Percentiles rank a stretch among this genome's conserved stretches.
Evolutionary conservation across 2,888 invertebrate genomes (phyloP).

Genomic region (Hirtodrosophila histrioides): DNA sequence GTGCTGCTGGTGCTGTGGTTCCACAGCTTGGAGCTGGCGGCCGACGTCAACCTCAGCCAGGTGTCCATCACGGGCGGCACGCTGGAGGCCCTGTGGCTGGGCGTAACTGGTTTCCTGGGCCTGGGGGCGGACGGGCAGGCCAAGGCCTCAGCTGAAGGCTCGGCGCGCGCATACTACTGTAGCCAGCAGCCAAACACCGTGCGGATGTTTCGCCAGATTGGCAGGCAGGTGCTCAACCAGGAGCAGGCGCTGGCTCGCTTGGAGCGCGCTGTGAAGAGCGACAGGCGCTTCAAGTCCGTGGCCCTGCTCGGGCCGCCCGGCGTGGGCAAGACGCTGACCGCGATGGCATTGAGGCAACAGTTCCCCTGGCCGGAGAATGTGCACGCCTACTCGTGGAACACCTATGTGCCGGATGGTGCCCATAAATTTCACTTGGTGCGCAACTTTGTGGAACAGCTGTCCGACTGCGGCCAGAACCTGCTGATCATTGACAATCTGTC

Average conservation of each 20-base stretch:
- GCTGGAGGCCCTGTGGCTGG: conserved; percentile 35
- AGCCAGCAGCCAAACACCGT: conserved; percentile 29
- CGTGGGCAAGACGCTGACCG: conserved; percentile 73
- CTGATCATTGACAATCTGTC: conserved; percentile 74
- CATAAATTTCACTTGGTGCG: conserved; percentile 44
- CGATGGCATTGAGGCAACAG: conserved; percentile 40
- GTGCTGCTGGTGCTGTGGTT: conserved; percentile 27
- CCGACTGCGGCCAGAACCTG: conserved; percentile 74
- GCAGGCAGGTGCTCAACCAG: conserved; percentile 53
- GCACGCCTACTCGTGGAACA: conserved; percentile 69
- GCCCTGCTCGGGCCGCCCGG: conserved; percentile 70
- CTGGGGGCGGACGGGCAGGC: background rate
- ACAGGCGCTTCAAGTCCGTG: conserved; percentile 51
- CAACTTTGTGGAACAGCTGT: conserved; percentile 52
- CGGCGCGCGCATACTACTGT: conserved; percentile 27
- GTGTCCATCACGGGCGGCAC: background rate
- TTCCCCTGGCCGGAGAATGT: conserved; percentile 79
- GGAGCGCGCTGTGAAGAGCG: conserved; percentile 36
- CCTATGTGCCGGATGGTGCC: conserved; percentile 28
- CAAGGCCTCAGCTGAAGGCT: background rate
- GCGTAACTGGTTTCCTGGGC: conserved; percentile 12
- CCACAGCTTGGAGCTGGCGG: conserved; percentile 9
- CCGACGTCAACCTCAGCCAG: background rate
- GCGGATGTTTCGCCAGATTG: conserved; percentile 44
- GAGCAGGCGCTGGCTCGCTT: conserved; percentile 58